Conservation (phyloP, 2,888 invertebrate species). For the Eurois occulta region DNA sequence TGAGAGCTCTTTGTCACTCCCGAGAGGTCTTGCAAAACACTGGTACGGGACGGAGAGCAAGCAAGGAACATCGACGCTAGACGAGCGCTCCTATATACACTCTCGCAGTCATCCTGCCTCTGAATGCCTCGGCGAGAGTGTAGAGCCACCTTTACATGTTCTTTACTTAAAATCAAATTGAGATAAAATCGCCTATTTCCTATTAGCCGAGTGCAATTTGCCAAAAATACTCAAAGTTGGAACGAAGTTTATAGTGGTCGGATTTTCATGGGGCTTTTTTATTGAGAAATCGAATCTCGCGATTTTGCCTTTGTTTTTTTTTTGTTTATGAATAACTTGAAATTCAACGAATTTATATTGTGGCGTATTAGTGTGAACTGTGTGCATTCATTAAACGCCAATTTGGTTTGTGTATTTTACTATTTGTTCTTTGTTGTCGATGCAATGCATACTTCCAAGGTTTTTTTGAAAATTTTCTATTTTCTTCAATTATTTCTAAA, state of each 20-base stretch:
- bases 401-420: background rate
- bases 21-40: background rate
- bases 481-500: too few species aligned
- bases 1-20: background rate
- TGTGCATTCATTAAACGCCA: background rate
- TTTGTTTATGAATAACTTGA: background rate
- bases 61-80: background rate
- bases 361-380: background rate
- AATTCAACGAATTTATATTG: background rate
- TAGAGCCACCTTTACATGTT: background rate
- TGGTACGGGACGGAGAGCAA: background rate
- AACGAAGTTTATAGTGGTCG: background rate
- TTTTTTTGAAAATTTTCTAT: too few species aligned
- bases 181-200: constrained; percentile 57
- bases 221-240: background rate
- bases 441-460: background rate
- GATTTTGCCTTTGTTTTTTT: background rate
- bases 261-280: background rate
- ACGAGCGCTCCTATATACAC: background rate
- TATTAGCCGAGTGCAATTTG: background rate
- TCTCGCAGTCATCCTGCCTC: background rate
- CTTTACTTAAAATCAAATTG: constrained; percentile 35
- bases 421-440: background rate
- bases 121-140: background rate
- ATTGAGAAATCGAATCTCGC: background rate